Evolutionary conservation across 2,797 vertebrate species (phyloP).

Genomic region (Cuculus canorus): DNA sequence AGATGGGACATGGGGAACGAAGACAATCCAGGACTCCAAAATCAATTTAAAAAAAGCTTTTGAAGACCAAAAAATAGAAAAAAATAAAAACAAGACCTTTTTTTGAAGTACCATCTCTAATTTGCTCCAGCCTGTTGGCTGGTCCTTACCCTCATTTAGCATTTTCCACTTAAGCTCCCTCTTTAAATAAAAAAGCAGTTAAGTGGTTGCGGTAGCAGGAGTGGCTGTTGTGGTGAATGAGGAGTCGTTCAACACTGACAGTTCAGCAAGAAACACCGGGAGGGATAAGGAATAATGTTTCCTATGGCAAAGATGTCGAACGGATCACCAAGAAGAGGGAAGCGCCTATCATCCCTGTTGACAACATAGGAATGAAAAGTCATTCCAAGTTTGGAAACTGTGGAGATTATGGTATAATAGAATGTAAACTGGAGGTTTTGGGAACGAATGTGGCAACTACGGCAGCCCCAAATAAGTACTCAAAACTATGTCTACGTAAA

Average conservation of each 20-base stretch:
- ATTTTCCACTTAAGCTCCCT: not conserved
- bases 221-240: not conserved
- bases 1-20: not conserved
- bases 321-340: not conserved
- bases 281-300: not conserved
- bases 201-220: not conserved
- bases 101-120: not conserved
- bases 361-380: not conserved
- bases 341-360: not conserved
- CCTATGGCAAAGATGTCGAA: not conserved
- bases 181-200: not conserved
- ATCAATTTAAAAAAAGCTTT: not conserved
- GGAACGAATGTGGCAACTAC: not conserved
- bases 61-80: not conserved
- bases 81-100: not conserved
- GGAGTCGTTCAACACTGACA: not conserved
- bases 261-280: not conserved
- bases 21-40: not conserved
- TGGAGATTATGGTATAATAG: not conserved
- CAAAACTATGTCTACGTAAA: not conserved
- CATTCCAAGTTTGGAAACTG: not conserved
- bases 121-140: not conserved
- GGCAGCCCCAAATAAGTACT: not conserved
- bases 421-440: not conserved
- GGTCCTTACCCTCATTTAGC: not conserved